phyloP scores from a whole-genome alignment of 2,113 vertebrate genomes.

The Oreotrochilus melanogaster region DNA sequence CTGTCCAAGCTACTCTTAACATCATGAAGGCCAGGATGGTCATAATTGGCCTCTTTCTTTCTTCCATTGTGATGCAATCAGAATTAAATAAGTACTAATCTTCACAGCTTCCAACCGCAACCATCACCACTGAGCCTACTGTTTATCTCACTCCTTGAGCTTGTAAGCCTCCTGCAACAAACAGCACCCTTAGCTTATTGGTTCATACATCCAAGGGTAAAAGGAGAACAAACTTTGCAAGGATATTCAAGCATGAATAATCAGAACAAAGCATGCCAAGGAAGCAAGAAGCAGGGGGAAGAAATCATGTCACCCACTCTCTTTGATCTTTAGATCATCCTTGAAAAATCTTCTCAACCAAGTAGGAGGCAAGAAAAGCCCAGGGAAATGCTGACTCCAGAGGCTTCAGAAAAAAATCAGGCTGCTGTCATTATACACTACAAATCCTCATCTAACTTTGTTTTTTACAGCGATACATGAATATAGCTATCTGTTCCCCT shows the following conservation, averaged over 20 bases:
- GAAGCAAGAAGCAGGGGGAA: background rate
- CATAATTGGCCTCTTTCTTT: background rate
- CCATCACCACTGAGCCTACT: accelerated
- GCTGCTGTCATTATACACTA: background rate
- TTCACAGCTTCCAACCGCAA: background rate
- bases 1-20: background rate
- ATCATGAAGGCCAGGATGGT: background rate
- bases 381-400: background rate
- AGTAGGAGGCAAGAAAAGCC: background rate
- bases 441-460: background rate
- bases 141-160: background rate
- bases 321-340: background rate
- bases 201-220: background rate
- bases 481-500: background rate
- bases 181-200: background rate
- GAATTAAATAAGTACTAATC: background rate
- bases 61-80: background rate
- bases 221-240: background rate
- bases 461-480: background rate
- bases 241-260: background rate
- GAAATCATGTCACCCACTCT: background rate
- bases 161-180: background rate
- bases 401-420: background rate
- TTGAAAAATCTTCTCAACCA: background rate
- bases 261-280: background rate